Base-by-base conservation (phyloP, 1,140 invertebrate genomes). In the Phymastichus coffea region DNA sequence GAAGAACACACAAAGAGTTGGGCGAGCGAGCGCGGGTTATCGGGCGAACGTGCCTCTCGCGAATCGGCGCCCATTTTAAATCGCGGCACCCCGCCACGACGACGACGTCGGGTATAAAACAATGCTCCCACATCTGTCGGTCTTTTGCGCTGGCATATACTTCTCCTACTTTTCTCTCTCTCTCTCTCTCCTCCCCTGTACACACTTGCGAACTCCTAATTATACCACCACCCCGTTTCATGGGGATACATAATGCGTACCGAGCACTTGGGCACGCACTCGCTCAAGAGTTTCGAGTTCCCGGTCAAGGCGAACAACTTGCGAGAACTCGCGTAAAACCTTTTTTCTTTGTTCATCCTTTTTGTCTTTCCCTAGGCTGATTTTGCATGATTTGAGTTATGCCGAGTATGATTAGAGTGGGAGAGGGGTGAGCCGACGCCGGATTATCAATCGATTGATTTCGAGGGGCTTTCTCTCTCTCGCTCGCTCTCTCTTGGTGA, bases 41-140 rank as follows among this genome's bases (percentile, higher is more conserved):
- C 66, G 58, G 64, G 41, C 56, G 61, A 56, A 72, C 69, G 69
- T 72, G 70, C 63, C 44, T 63, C 55, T 49, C 51, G 65, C 64
- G 67, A 65, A 63, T 66, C 65, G 61, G 62, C 59, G 66, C 63
- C 69, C 63, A 68, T 67, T 67, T 67, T 74, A 78, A 66, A 73
- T 73, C 70, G 67, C 64, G 65, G 66, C 77, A 75, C 63, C 71
- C 68, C 63, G 70, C 68, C 64, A 66, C 52, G 49, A 63, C 47
- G 63, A 61, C 63, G 60, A 59, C n/a, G n/a, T n/a, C n/a, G n/a
- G n/a, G n/a, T n/a, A 73, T 79, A 80, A 80, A 80, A 80, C 78
- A 80, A 80, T 80, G 78, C 76, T 80, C 78, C 78, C 78, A 80
- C 78, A 79, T 80, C 78, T 80, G 78, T 80, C 78, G 77, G 78